Evolutionary conservation across 2,888 invertebrate species (phyloP), one percentile per base, ranked within the genome.

Genomic region (Aromia moschata): DNA sequence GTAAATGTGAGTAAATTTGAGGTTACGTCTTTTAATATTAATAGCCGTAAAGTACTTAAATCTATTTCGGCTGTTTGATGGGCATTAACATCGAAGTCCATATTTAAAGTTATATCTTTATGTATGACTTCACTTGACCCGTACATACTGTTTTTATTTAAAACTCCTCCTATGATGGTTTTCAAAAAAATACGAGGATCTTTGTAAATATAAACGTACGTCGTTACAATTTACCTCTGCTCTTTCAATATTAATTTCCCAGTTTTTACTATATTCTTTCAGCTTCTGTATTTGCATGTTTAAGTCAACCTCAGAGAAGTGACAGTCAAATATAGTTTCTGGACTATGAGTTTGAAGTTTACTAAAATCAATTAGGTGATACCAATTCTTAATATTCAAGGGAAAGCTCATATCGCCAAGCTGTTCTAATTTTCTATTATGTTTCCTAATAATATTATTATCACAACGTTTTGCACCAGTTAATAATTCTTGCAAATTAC

Each of bases 331-430:
- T 58, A 77, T 74, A 51, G 62, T 69, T 2, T 18, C 30, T 20
- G 41, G 25, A 18, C 61, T 36, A 16, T 60, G 17, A 30, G 41
- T 2, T 15, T 30, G 15, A 16, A 44, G 31, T 43, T 58, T 54
- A 16, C 46, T 44, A 58, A 18, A 45, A 56, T 71, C 67, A 47
- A 82, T 70, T 62, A 80, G 77, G 62, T 79, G 80, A 53, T 82
- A 79, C 90, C 90, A 91, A 49, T 84, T 84, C 69, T 83, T 80
- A 15, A 83, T 70, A 44, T 81, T 82, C 56, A 82, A 77, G 7
- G 87, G 85, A 77, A 90, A 88, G 80, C 87, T 88, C 2, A 89
- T 78, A 63, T 91, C 91, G 5, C 90, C 91, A 38, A 82, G 77
- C 31, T 75, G 74, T 53, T 80, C 74, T 3, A 89, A 77, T 65